phyloP scores from a whole-genome alignment of 64 coral and sea anemone genomes.

The Stichodactyla helianthus region DNA sequence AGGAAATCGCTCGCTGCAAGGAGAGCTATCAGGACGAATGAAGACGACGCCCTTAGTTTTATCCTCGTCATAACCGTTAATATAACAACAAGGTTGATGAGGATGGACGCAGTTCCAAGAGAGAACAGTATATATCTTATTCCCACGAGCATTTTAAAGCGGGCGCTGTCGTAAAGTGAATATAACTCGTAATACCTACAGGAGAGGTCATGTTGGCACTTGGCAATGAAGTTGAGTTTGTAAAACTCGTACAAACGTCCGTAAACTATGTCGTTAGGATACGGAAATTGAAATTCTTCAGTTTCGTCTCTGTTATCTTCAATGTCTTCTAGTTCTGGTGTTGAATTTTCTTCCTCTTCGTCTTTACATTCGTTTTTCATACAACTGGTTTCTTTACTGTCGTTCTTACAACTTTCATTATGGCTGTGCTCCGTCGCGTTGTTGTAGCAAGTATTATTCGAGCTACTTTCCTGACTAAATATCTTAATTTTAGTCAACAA shows the following conservation, averaged over 20 bases:
- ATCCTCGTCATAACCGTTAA: conserved; percentile 27
- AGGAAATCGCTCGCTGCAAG: conserved; percentile 57
- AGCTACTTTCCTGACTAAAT: not conserved
- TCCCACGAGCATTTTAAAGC: conserved; percentile 24
- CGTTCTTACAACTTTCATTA: not conserved
- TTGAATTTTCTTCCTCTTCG: not conserved
- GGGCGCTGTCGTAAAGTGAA: conserved; percentile 23
- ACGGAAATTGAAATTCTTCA: not conserved
- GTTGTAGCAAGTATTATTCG: not conserved
- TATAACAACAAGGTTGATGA: conserved; percentile 52
- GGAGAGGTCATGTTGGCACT: conserved; percentile 7
- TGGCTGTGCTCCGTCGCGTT: not conserved
- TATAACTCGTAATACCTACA: conserved; percentile 40
- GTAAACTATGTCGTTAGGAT: conserved; percentile 12
- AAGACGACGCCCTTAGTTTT: conserved; percentile 35
- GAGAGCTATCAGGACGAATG: conserved; percentile 56
- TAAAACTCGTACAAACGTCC: conserved; percentile 21
- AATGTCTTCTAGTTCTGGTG: not conserved
- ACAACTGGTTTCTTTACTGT: not conserved
- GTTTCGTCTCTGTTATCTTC: not conserved
- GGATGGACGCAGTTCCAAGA: conserved; percentile 40
- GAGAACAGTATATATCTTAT: conserved; percentile 41
- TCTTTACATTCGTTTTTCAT: conserved; percentile 29
- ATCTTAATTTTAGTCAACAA: conserved; percentile 28
- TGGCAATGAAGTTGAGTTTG: conserved; percentile 32